Base-by-base conservation (phyloP, 2,113 vertebrate genomes). In the Fulmarus glacialis region DNA sequence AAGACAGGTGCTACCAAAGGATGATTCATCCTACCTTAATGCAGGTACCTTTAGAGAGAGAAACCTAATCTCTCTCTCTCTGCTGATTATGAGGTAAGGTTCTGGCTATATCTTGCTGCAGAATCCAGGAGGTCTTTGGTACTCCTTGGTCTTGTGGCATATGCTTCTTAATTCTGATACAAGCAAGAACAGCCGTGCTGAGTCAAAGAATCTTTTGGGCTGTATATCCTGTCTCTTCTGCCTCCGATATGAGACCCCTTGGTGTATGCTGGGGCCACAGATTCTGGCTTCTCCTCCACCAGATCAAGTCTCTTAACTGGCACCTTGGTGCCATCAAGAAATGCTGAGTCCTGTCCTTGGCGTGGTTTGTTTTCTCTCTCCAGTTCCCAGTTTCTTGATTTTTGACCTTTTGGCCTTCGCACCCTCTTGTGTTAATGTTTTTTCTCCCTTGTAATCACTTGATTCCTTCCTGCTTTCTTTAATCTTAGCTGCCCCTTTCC, bases 1-100 rank as follows among this genome's bases (percentile, higher is more conserved):
- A 82, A 29, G 74, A 50, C 66, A 86, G 62, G 78, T 93, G 58
- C 90, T 94, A 88, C 50, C 70, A 73, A 70, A 88, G 70, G n/a
- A 53, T 93, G 70, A 93, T 75, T 94, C 60, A 68, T 82, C 58
- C 45, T 47, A 30, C 29, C 15, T 47, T 72, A 36, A 64, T 17
- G 5, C 34, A 87, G 27, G 47, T 47, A 43, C 47, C 58, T 84
- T 64, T 56, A 72, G 26, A 72, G 60, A 52, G 29, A 89, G 36
- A 91, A 91, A 68, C 23, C 11, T 36, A 10, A n/a, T 38, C 34
- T 88, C 20, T 72, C 16, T 71, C 40, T 40, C 32, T 74, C 6
- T 55, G 8, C 22, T 53, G 70, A 36, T 79, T 43, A 26, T 26
- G 45, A 66, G 60, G 52, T 91, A 96, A 48, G 23, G 16, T 87